These are phyloP conservation scores for Petrosia ficiformis DNA, from an alignment of 37 sponge, comb jelly and placozoan genomes.

Conservation along the genomic window DNA sequence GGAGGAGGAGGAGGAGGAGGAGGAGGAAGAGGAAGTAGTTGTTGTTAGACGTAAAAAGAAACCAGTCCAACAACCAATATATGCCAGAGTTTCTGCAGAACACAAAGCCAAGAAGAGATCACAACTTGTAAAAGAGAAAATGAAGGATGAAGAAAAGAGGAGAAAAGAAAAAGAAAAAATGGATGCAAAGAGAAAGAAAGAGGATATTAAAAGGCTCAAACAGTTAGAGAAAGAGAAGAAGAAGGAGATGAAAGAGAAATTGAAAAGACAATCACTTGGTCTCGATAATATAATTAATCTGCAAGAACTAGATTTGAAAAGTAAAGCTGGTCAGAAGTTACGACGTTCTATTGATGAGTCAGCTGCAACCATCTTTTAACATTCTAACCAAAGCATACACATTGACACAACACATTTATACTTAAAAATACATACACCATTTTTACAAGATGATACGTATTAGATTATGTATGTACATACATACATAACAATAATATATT, in stretches of 20 bases:
- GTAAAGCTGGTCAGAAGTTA: neutral
- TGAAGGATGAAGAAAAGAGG: conserved; percentile 23
- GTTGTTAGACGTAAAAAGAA: neutral
- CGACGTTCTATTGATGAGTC: neutral
- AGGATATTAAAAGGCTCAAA: conserved; percentile 12
- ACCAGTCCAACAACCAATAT: neutral
- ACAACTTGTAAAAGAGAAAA: conserved; percentile 19
- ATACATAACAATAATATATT: too few relatives aligned
- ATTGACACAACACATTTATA: neutral
- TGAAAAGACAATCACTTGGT: conserved; percentile 7
- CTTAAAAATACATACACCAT: too few relatives aligned
- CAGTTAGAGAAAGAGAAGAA: conserved; percentile 25
- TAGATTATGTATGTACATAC: too few relatives aligned
- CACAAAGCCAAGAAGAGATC: conserved; percentile 19
- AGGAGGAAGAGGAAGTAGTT: neutral
- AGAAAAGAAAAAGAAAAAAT: conserved; percentile 17
- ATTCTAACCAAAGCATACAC: neutral
- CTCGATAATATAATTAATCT: neutral
- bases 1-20: conserved; percentile 3
- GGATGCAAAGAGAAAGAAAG: conserved; percentile 1
- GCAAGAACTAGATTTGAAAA: neutral
- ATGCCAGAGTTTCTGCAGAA: neutral
- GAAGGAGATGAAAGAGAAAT: neutral
- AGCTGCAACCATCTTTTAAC: neutral
- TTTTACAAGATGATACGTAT: too few relatives aligned